Percentiles rank a stretch among this genome's conserved stretches.
These are phyloP conservation scores for Spermophilus dauricus DNA, from an alignment of 2,113 vertebrate species.

Conservation along the genomic window DNA sequence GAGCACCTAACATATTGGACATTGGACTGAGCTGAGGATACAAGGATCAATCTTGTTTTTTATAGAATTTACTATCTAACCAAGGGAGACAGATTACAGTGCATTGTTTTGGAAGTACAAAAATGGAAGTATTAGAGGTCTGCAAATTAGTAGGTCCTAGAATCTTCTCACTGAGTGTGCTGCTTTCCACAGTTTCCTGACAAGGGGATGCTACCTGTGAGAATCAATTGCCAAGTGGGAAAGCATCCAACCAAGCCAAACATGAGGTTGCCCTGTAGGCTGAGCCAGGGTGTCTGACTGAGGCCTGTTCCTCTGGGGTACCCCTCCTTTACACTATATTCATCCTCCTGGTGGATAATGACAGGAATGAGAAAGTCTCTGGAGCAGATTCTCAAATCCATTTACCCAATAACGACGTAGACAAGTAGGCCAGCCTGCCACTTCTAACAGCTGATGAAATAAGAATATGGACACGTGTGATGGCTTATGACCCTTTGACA, in stretches of 20 bases:
- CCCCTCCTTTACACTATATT: background rate
- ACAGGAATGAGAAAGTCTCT: background rate
- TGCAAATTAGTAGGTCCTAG: background rate
- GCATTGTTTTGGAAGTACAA: background rate
- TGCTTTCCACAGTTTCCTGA: background rate
- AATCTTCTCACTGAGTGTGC: background rate
- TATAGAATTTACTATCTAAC: conserved; percentile 7
- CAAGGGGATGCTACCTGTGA: background rate
- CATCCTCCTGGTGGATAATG: background rate
- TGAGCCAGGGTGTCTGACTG: background rate
- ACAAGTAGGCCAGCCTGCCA: background rate
- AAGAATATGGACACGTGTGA: background rate
- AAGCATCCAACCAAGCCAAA: background rate
- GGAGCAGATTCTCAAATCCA: background rate
- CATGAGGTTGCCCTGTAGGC: background rate
- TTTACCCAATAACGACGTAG: background rate
- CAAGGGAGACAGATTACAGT: background rate
- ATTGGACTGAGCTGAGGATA: background rate
- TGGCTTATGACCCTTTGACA: background rate
- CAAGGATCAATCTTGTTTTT: background rate
- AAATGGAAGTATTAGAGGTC: background rate
- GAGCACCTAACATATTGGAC: background rate
- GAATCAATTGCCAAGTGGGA: background rate
- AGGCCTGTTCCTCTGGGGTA: background rate
- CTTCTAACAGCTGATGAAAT: background rate